Conservation (phyloP, 2,797 vertebrate species). For the Spea hammondii region DNA sequence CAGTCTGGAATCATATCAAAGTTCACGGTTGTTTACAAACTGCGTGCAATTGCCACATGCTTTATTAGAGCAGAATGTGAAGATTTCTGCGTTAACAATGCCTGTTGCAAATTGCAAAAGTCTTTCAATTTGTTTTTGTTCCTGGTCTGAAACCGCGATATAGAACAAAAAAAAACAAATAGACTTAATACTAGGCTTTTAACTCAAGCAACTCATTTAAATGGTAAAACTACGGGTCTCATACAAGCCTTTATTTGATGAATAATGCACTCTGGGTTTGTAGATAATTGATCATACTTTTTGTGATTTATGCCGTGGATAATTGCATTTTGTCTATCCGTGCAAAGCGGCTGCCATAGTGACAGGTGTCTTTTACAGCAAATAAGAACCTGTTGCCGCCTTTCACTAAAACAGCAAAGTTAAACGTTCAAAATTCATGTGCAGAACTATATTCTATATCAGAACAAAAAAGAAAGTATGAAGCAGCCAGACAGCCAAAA, state of each 20-base stretch:
- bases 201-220: not conserved
- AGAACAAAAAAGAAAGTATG: conserved; percentile 55
- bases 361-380: not conserved
- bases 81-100: too few species aligned
- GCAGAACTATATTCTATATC: conserved; percentile 42
- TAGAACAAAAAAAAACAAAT: too few species aligned
- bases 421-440: not conserved
- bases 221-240: not conserved
- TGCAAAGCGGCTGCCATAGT: conserved; percentile 3
- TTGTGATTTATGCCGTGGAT: not conserved
- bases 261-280: not conserved
- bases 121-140: too few species aligned
- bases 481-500: conserved; percentile 62
- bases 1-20: too few species aligned
- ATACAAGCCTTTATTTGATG: not conserved
- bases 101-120: too few species aligned
- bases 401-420: not conserved
- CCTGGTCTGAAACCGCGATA: too few species aligned
- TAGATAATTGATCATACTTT: conserved; percentile 14
- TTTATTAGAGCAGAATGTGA: too few species aligned
- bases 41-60: too few species aligned
- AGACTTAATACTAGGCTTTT: too few species aligned
- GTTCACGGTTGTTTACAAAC: too few species aligned
- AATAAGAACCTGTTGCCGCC: not conserved
- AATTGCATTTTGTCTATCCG: conserved; percentile 10